Conservation (phyloP, 2,113 vertebrate genomes). For the Epinephelus cyanopodus region DNA sequence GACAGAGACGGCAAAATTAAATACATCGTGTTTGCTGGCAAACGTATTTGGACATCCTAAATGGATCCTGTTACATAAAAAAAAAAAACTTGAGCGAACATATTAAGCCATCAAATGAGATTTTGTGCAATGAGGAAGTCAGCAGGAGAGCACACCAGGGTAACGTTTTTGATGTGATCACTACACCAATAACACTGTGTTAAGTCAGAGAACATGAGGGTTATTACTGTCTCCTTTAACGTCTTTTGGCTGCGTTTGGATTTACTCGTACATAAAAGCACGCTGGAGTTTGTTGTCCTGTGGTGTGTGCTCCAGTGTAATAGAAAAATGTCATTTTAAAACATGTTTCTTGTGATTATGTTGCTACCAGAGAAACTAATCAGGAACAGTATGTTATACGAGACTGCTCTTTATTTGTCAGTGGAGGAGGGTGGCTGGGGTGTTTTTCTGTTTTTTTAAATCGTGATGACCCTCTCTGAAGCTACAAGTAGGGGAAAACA, state of each 20-base stretch:
- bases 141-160: constrained; percentile 4
- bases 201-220: constrained; percentile 5
- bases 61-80: constrained; percentile 2
- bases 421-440: too few species aligned
- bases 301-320: neutral
- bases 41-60: neutral
- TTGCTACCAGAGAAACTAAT: neutral
- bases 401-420: too few species aligned
- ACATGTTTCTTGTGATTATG: neutral
- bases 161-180: constrained; percentile 25
- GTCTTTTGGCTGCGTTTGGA: neutral
- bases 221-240: constrained; percentile 18
- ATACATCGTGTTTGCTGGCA: neutral
- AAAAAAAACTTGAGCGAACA: neutral
- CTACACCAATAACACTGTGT: constrained; percentile 15
- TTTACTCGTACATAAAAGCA: constrained; percentile 3
- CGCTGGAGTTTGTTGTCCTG: neutral
- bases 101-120: constrained; percentile 27
- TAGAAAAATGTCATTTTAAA: constrained; percentile 1
- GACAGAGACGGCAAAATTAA: neutral
- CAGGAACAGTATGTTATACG: neutral
- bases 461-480: too few species aligned
- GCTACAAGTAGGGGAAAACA: too few species aligned
- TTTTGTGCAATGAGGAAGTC: constrained; percentile 27
- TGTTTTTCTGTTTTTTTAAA: too few species aligned